These are phyloP conservation scores for Sarcophaga variegata DNA, from an alignment of 2,888 invertebrate species.

Conservation along the genomic window DNA sequence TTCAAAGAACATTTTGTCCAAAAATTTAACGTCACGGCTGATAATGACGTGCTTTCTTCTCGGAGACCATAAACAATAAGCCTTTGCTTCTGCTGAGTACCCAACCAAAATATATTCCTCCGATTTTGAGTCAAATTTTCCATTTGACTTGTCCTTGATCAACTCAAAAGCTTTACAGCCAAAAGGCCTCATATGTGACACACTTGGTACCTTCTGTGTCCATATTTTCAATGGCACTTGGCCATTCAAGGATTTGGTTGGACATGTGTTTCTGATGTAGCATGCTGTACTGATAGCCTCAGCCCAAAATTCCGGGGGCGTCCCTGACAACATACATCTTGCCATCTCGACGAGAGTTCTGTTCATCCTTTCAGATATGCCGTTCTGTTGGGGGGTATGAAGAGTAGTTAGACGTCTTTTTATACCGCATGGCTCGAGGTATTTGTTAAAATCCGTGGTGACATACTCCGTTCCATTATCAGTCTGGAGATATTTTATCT, in stretches of 20 bases:
- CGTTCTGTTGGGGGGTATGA: slow-evolving; percentile 70
- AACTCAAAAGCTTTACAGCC: slow-evolving; percentile 51
- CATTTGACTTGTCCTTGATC: slow-evolving; percentile 53
- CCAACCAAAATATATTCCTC: slow-evolving; percentile 58
- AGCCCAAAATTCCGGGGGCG: slow-evolving; percentile 53
- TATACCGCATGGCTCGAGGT: slow-evolving; percentile 60
- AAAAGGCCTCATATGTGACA: slow-evolving; percentile 53
- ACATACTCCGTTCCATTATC: slow-evolving; percentile 68
- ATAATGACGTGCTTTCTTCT: slow-evolving; percentile 50
- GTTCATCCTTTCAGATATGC: slow-evolving; percentile 69
- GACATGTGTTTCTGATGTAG: too few relatives aligned
- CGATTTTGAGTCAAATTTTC: slow-evolving; percentile 62
- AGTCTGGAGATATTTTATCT: slow-evolving; percentile 50
- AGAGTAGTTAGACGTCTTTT: slow-evolving; percentile 58
- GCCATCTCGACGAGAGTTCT: slow-evolving; percentile 70
- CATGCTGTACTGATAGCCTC: too few relatives aligned
- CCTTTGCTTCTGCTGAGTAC: slow-evolving; percentile 63
- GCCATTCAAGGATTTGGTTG: slow-evolving; percentile 9
- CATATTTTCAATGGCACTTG: slow-evolving; percentile 45
- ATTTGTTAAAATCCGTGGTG: slow-evolving; percentile 61
- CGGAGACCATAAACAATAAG: slow-evolving; percentile 60
- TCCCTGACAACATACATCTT: slow-evolving; percentile 68
- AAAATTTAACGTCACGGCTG: slow-evolving; percentile 66
- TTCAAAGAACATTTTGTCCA: slow-evolving; percentile 49
- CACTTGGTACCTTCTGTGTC: slow-evolving; percentile 51